Conservation (phyloP, 1,140 invertebrate species). For the Harlomillsia oculata region DNA sequence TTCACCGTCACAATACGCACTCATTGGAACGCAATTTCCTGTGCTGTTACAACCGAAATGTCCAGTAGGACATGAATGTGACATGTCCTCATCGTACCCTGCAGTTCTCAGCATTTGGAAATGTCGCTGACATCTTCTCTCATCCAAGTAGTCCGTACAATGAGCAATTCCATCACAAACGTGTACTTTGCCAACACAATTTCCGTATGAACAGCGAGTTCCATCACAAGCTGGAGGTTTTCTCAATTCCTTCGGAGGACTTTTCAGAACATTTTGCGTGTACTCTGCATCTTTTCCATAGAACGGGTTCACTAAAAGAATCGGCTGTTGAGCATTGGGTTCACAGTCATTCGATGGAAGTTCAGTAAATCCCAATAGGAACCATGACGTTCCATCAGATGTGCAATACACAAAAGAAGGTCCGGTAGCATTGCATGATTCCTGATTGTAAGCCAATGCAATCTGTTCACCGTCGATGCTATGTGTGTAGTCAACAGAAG, state of each 20-base stretch:
- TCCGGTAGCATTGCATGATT: no score
- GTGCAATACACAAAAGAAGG: slow-evolving; percentile 13
- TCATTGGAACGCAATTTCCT: slow-evolving; percentile 14
- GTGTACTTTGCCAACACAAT: background rate
- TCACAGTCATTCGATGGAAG: background rate
- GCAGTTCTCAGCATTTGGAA: background rate
- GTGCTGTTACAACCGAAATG: slow-evolving; percentile 9
- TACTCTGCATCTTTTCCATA: background rate
- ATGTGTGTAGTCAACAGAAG: background rate
- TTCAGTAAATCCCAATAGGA: slow-evolving; percentile 4
- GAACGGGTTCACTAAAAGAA: slow-evolving; percentile 9
- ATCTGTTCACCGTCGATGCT: background rate
- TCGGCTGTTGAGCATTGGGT: background rate
- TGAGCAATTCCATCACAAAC: slow-evolving; percentile 6
- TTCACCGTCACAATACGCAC: slow-evolving; percentile 10
- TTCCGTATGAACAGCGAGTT: slow-evolving; percentile 9
- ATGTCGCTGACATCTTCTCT: slow-evolving; percentile 10
- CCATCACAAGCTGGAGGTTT: slow-evolving; percentile 2
- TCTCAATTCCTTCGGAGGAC: background rate
- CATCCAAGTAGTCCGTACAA: slow-evolving; percentile 8
- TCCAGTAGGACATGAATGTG: background rate
- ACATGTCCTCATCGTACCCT: background rate
- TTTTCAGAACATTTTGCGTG: background rate
- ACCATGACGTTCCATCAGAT: background rate
- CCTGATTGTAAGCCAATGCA: no score